These are phyloP conservation scores for Drosophila chauvacae DNA, from an alignment of 1,140 invertebrate genomes.

Conservation along the genomic window DNA sequence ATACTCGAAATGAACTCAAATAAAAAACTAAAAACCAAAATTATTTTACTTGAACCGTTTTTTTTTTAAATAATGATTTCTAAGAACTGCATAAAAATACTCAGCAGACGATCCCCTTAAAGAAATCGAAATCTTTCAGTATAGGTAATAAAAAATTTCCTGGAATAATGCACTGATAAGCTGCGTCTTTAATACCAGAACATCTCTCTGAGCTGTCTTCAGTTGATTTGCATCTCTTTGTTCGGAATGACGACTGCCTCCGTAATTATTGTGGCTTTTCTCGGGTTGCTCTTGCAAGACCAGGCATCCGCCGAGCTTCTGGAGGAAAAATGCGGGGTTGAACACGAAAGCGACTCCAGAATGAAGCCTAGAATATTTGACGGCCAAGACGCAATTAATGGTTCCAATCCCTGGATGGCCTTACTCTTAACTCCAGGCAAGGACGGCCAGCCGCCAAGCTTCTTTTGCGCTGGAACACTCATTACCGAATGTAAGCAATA, in stretches of 20 bases:
- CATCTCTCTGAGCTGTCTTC: background rate
- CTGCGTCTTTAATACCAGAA: background rate
- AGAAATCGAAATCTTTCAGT: background rate
- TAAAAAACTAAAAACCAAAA: no score
- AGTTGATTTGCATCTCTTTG: conserved; percentile 4
- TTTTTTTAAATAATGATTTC: no score
- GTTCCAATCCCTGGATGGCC: conserved; percentile 16
- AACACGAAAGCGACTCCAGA: accelerated
- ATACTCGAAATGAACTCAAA: no score
- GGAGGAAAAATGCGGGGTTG: background rate
- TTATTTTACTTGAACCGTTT: no score
- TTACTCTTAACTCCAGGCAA: background rate
- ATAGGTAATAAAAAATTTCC: background rate
- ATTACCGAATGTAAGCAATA: background rate
- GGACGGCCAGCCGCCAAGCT: background rate
- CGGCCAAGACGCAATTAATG: background rate
- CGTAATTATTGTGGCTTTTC: background rate
- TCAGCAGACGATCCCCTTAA: no score
- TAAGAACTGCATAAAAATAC: no score
- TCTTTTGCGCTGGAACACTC: conserved; percentile 7
- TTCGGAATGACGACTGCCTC: background rate
- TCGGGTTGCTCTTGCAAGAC: background rate
- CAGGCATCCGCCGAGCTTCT: background rate
- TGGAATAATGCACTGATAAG: background rate
- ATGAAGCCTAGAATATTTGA: accelerated